Base-by-base conservation (phyloP, 2,888 invertebrate species). In the Ptychoptera albimana region DNA sequence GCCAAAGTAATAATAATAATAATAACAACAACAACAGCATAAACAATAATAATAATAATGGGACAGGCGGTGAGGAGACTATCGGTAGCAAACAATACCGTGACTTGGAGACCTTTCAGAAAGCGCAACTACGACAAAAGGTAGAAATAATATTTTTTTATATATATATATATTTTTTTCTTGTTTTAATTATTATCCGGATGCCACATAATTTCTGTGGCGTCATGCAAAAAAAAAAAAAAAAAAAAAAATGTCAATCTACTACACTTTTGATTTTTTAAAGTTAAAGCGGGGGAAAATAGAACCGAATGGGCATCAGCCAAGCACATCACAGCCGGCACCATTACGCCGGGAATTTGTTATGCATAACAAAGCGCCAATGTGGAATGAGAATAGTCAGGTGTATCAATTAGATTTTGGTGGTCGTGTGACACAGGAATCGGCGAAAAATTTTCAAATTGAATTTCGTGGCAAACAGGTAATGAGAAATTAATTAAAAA, bases 321-420 rank as follows among this genome's bases (percentile, higher is more conserved):
- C 67, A 29, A 57, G 55, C 14, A 57, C 54, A 14, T 59, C 58
- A 13, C 62, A 59, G 43, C 61, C 64, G 10, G 64, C 69, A 29
- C 70, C 72, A 1, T 70, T 75, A 50, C 70, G 81, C 37, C 70
- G 83, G 7, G 88, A 93, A 66, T 85, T 93, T 56, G 79, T 91
- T 39, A 91, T 96, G 87, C 92, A 94, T 67, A 98, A 98, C 68
- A 97, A 98, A 67, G 77, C 77, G 46, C 93, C 93, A 11, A 82
- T 93, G 77, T 98, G 98, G 98, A 98, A 98, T 65, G 97, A 98
- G 67, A 88, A 87, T 66, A 93, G 91, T 60, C 97, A 98, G 67
- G 97, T 98, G 11, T 98, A 97, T 68, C 97, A 97, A 61, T 72
- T 98, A 38, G 98, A 98, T 69, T 98, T 98, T 69, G 97, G 97